phyloP scores from a whole-genome alignment of 2,888 invertebrate species.

The Acronicta alni region DNA sequence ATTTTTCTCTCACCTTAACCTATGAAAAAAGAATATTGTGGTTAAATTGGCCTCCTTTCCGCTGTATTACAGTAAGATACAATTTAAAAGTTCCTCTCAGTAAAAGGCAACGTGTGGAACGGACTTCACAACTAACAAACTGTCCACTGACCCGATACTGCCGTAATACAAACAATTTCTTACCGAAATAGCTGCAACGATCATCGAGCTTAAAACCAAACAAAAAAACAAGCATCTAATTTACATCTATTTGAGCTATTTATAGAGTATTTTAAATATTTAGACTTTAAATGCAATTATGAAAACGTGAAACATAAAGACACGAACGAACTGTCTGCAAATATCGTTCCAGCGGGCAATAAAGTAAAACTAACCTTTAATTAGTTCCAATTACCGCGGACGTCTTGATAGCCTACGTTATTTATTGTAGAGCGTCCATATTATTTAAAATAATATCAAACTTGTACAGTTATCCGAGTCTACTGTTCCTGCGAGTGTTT shows the following conservation, averaged over 20 bases:
- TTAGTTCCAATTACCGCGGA: conserved; percentile 66
- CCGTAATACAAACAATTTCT: conserved; percentile 85
- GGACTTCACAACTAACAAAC: conserved; percentile 43
- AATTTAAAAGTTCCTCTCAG: conserved; percentile 18
- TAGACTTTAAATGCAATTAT: conserved; percentile 58
- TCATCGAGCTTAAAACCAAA: conserved; percentile 55
- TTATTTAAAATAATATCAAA: conserved; percentile 38
- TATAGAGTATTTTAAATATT: conserved; percentile 41
- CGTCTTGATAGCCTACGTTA: conserved; percentile 35
- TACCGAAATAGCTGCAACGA: conserved; percentile 84
- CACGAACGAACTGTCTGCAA: conserved; percentile 22
- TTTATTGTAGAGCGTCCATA: conserved; percentile 33
- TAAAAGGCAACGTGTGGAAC: conserved; percentile 32
- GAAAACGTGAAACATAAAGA: conserved; percentile 46
- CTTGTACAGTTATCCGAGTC: conserved; percentile 16
- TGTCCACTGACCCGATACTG: conserved; percentile 61
- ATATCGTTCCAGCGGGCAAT: conserved; percentile 55
- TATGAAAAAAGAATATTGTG: too few species aligned
- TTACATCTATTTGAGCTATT: conserved; percentile 64
- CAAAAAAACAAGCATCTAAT: conserved; percentile 33
- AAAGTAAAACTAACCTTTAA: conserved; percentile 64
- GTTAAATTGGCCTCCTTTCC: conserved; percentile 10
- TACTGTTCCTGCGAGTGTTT: conserved; percentile 5
- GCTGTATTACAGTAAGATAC: conserved; percentile 3
- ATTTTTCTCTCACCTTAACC: too few species aligned